Evolutionary conservation across 2,797 vertebrate species (phyloP), one percentile per base, ranked within the genome.

Genomic region (Anas bahamensis): DNA sequence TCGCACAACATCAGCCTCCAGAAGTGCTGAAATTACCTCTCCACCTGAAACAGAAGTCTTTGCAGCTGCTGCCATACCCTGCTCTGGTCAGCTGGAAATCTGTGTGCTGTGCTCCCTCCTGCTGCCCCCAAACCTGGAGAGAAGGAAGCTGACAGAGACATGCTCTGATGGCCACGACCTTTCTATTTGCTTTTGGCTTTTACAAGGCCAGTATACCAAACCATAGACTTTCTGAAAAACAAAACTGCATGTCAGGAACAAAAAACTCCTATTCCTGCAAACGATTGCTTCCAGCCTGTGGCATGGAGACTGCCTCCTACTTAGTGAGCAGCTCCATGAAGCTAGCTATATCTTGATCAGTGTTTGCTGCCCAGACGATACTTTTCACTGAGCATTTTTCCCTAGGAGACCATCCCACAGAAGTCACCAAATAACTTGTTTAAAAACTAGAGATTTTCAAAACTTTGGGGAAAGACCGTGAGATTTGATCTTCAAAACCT

Each of bases 21-120:
- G 61, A 87, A 84, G 87, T 42, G 74, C 77, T 89, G 89, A 82
- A 94, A 84, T 90, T 63, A 56, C 82, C 60, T 79, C 89, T 83
- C 39, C 69, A 39, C 52, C 74, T 9, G 1, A 83, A 37, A 75
- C 44, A 0, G 0, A 83, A 86, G 61, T 1, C 1, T 48, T 82
- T 64, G 79, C 77, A 83, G 85, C 78, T 85, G 90, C 84, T 66
- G 39, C 83, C 5, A 4, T 37, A 65, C 41, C 18, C 1, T 13
- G 48, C 26, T 52, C 69, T 73, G 44, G 37, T 23, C 2, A 0
- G 29, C 0, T 69, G 50, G 69, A 91, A 93, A 79, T 23, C 63
- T 29, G 24, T 1, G 4, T 26, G 21, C 63, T 85, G 65, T 28
- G 21, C 10, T 69, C 57, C 44, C 66, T 69, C n/a, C 71, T 81